Evolutionary conservation across 64 coral and sea anemone genomes (phyloP).

Genomic region (Stichodactyla mertensii): DNA sequence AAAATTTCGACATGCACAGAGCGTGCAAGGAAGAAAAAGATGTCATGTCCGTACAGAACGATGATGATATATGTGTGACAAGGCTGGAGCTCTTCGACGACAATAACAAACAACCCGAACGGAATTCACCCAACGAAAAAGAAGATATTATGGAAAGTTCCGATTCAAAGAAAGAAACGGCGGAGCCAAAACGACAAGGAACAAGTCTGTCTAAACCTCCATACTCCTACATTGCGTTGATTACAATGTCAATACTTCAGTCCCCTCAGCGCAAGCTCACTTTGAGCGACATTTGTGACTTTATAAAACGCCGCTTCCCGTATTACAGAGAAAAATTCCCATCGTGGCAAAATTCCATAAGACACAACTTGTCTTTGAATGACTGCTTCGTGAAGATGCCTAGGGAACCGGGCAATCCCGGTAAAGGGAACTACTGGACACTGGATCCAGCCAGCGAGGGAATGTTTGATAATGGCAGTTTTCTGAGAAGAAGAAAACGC

Average conservation of each 20-base stretch:
- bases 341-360: constrained; percentile 97
- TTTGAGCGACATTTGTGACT: constrained; percentile 96
- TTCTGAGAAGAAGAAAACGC: constrained; percentile 83
- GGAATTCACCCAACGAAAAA: neutral
- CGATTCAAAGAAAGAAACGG: constrained; percentile 1
- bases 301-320: constrained; percentile 88
- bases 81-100: neutral
- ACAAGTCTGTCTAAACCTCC: constrained; percentile 79
- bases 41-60: neutral
- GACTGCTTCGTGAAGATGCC: constrained; percentile 99
- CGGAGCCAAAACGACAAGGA: constrained; percentile 46
- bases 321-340: constrained; percentile 99
- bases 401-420: constrained; percentile 91
- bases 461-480: constrained; percentile 99
- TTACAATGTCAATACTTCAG: constrained; percentile 94
- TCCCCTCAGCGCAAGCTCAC: constrained; percentile 97
- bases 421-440: constrained; percentile 98
- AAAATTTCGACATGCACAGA: neutral
- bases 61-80: neutral
- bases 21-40: neutral
- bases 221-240: constrained; percentile 95
- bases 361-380: constrained; percentile 96
- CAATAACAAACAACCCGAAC: neutral
- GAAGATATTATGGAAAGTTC: constrained; percentile 19
- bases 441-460: constrained; percentile 94